These are phyloP conservation scores for Operophtera brumata DNA, from an alignment of 2,888 invertebrate genomes.

Conservation along the genomic window DNA sequence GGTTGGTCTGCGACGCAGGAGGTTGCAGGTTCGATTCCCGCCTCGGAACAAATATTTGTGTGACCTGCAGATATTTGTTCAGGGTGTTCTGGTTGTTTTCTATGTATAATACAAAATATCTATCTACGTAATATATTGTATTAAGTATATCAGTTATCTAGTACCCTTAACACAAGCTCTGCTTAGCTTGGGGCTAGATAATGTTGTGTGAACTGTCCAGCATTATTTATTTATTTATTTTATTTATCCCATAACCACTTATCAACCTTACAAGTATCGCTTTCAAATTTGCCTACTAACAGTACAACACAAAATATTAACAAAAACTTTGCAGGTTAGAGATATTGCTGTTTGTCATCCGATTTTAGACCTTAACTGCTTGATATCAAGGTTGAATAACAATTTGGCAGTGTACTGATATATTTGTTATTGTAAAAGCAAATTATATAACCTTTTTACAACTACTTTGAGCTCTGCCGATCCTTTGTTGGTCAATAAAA, in stretches of 20 bases:
- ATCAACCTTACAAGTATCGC: constrained; percentile 5
- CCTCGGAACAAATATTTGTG: too few relatives aligned
- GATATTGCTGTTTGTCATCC: constrained; percentile 14
- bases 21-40: too few relatives aligned
- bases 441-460: constrained; percentile 64
- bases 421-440: constrained; percentile 36
- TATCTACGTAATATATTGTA: too few relatives aligned
- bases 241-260: constrained; percentile 13
- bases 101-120: too few relatives aligned
- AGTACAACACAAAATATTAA: constrained; percentile 35
- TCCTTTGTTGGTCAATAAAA: constrained; percentile 51
- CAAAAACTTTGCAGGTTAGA: constrained; percentile 37
- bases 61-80: too few relatives aligned
- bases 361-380: constrained; percentile 23
- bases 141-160: too few relatives aligned
- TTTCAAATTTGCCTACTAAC: constrained; percentile 37
- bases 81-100: too few relatives aligned
- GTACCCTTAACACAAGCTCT: too few relatives aligned
- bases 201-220: too few relatives aligned
- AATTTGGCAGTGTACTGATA: background rate
- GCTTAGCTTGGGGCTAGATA: too few relatives aligned
- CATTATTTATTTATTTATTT: too few relatives aligned
- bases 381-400: background rate
- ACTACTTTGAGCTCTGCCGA: constrained; percentile 55
- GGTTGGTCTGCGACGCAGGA: too few relatives aligned